These are phyloP conservation scores for Centroberyx gerrardi DNA, from an alignment of 2,797 vertebrate genomes.

Conservation along the genomic window DNA sequence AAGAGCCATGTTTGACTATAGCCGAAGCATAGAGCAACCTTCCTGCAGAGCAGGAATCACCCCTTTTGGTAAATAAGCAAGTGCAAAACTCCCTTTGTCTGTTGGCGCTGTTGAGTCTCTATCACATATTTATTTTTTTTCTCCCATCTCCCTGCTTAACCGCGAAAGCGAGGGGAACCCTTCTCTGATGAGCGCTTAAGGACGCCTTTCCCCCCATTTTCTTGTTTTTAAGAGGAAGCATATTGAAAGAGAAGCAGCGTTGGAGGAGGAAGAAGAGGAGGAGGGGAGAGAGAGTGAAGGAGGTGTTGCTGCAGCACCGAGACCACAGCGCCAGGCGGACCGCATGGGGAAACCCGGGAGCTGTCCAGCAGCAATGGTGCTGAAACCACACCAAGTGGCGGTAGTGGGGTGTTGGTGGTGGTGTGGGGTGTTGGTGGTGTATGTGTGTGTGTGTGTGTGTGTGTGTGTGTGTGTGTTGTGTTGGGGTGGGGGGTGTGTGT, in stretches of 20 bases:
- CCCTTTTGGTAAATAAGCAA: conserved; percentile 89
- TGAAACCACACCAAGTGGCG: conserved; percentile 83
- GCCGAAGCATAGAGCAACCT: conserved; percentile 68
- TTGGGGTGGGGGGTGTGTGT: not conserved
- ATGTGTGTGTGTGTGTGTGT: conserved; percentile 17
- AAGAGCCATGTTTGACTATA: conserved; percentile 47
- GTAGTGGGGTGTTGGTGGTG: conserved; percentile 69
- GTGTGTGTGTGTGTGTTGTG: conserved; percentile 9
- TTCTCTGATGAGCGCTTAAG: conserved; percentile 72
- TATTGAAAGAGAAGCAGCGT: conserved; percentile 51
- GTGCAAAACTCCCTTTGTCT: conserved; percentile 89
- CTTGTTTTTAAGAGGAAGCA: conserved; percentile 66
- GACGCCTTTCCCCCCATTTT: conserved; percentile 57
- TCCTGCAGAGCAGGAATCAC: conserved; percentile 92
- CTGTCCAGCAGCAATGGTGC: conserved; percentile 81
- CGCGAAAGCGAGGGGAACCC: conserved; percentile 81
- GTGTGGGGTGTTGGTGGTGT: conserved; percentile 30
- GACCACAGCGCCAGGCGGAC: conserved; percentile 57
- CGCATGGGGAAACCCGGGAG: conserved; percentile 81
- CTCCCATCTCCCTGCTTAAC: conserved; percentile 71
- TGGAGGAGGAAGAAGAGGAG: conserved; percentile 56
- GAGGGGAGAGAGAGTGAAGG: conserved; percentile 48
- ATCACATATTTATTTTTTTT: conserved; percentile 70
- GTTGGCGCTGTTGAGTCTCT: conserved; percentile 93
- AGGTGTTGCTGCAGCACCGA: conserved; percentile 72